Evolutionary conservation across 1,140 invertebrate genomes (phyloP), one percentile per base, ranked within the genome.

Genomic region (Drosophila nikananu): DNA sequence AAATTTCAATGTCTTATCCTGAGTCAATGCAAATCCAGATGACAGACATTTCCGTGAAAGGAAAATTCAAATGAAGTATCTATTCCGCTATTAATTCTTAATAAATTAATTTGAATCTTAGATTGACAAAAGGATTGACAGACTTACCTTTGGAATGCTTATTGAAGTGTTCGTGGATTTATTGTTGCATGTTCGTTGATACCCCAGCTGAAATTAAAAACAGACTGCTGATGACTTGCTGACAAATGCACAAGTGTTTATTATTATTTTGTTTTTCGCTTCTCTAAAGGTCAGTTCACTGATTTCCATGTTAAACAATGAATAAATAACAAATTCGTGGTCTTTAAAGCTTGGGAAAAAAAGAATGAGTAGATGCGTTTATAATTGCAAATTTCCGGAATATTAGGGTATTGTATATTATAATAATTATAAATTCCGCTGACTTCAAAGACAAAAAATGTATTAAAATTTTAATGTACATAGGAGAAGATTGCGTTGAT

Each of bases 91-190:
- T 8, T 4, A 15, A 23, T 15, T 48, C 6, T 23, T 23, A 4
- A 23, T 6, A 23, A 48, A 48, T 48, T 2, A 13, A 23, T 48
- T 23, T 25, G 7, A 48, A 17, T 54, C 17, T 54, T 21, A 8
- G 4, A 15, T 35, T 21, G 27, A 0, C 0, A 21, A 21, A 8
- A 19, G 5, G 6, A 3, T 23, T n/a, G 21, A 23, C 1, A 30
- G n/a, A 57, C 58, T 62, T 35, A 66, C 64, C 41, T 9, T 46
- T 37, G 15, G n/a, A 37, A 64, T 63, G 63, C 8, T 62, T 44
- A 35, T 44, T 62, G 17, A 60, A 25, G 58, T 44, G 13, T 8
- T 35, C n/a, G 4, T 44, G 10, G 10, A 23, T 65, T 66, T 63
- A 37, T 37, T 63, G 23, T n/a, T 21, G 30, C 32, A 30, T 46